Conservation (phyloP, 2,888 invertebrate species). For the Phengaris alcon region DNA sequence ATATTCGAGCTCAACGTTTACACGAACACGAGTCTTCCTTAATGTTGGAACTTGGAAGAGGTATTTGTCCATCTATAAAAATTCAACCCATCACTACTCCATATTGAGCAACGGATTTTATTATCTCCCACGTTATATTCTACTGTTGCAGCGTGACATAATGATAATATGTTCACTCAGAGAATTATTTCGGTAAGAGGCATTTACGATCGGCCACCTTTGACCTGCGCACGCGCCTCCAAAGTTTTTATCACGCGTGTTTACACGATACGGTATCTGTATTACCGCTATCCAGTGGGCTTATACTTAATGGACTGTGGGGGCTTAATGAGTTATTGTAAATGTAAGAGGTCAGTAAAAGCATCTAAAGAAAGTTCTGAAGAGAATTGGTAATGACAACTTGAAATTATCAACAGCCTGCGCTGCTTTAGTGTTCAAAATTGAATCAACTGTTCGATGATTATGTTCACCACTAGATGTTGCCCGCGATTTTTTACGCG, state of each 20-base stretch:
- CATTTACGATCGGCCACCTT: constrained; percentile 41
- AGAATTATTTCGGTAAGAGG: constrained; percentile 10
- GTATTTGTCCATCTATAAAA: too few relatives aligned
- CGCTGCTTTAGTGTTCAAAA: background rate
- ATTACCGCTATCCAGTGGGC: constrained; percentile 10
- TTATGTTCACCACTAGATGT: background rate
- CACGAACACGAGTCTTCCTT: background rate
- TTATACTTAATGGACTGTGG: background rate
- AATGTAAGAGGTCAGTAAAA: background rate
- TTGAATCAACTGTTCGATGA: background rate
- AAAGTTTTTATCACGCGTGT: background rate
- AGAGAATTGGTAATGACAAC: background rate
- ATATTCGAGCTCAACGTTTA: too few relatives aligned
- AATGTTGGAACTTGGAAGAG: background rate
- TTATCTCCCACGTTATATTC: background rate
- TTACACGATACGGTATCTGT: constrained; percentile 5
- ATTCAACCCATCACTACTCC: background rate
- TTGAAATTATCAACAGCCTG: background rate
- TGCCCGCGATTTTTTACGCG: too few relatives aligned
- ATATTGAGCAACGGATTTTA: background rate
- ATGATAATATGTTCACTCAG: background rate
- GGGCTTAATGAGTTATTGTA: constrained; percentile 8
- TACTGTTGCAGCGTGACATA: background rate
- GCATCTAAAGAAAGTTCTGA: background rate
- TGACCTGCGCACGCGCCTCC: constrained; percentile 45